Evolutionary conservation across 2,797 vertebrate genomes (phyloP), one percentile per base, ranked within the genome.

Genomic region (Typhlichthys subterraneus): DNA sequence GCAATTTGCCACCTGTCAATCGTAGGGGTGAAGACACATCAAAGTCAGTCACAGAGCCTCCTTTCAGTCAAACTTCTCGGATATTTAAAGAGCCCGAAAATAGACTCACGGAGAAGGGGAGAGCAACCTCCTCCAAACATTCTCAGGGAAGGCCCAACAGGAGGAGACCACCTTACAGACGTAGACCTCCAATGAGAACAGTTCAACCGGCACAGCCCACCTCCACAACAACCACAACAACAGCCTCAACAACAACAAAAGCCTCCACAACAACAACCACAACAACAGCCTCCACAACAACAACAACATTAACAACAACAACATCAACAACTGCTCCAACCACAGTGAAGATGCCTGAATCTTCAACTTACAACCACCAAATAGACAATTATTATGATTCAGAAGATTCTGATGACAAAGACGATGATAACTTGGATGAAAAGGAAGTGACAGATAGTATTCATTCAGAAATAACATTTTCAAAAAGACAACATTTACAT

Each of bases 121-220:
- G 66, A 73, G 75, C 47, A 62, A 84, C 72, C 31, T 12, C 62
- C 52, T 12, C 62, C 52, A 75, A 65, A 42, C 53, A 61, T 15
- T 57, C 81, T 75, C 77, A 80, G 48, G 67, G 63, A 56, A 63
- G n/a, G 59, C 17, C 85, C 68, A 87, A 86, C 60, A 83, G 87
- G 55, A 85, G 86, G 72, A 86, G 87, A 52, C 85, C 72, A 0
- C 86, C 84, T 63, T 88, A 83, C 13, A 89, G 89, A 73, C 77
- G 81, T 0, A 88, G 88, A 67, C 91, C 83, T 14, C 65, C 72
- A 46, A 42, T 79, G 38, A 86, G 86, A 77, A 88, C 83, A 79
- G 45, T 81, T 47, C 75, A 70, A 59, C 83, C 82, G 0, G 61
- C 80, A 0, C 5, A 53, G 12, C 72, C 74, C 1, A 76, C 81